Evolutionary conservation across 2,797 vertebrate species (phyloP), one percentile per base, ranked within the genome.

Genomic region (Myotis daubentonii): DNA sequence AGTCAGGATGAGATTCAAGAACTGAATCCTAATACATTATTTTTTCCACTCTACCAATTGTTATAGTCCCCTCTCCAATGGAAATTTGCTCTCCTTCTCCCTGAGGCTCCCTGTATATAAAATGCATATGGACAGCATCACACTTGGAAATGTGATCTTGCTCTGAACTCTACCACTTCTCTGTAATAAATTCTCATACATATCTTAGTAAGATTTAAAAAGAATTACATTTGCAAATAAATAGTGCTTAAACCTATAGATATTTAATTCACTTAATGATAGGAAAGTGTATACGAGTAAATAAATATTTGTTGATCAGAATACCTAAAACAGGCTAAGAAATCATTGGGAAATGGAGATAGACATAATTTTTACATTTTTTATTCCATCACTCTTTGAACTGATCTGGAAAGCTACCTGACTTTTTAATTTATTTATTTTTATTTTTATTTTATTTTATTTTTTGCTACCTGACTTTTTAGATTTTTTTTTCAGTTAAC

Each of bases 181-280:
- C 22, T 80, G 36, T 91, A 70, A 81, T 53, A 84, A 88, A 81
- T 62, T 94, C 47, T 75, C 70, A 82, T 72, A 88, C 55, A 30
- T 44, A 55, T 20, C 81, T 89, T 86, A 80, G 20, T 80, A 90
- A 74, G 41, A 80, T 30, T 86, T 75, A 60, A 44, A 88, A 89
- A 62, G 9, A 75, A 78, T 47, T 84, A 83, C 41, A 53, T 65
- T 71, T 91, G 15, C 3, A 87, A 91, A 84, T 72, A 92, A 74
- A 91, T 16, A 62, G 16, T 89, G 36, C 25, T 89, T 86, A 85
- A 82, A 78, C 4, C 74, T 90, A 84, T 2, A 94, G 38, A 79
- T 94, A 91, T n/a, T 78, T 89, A 53, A 65, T 70, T 82, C 68
- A 85, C 5, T 95, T 87, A 91, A 75, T 75, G 57, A 89, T 72